phyloP scores from a whole-genome alignment of 1,140 invertebrate species.

The Cydia fagiglandana region DNA sequence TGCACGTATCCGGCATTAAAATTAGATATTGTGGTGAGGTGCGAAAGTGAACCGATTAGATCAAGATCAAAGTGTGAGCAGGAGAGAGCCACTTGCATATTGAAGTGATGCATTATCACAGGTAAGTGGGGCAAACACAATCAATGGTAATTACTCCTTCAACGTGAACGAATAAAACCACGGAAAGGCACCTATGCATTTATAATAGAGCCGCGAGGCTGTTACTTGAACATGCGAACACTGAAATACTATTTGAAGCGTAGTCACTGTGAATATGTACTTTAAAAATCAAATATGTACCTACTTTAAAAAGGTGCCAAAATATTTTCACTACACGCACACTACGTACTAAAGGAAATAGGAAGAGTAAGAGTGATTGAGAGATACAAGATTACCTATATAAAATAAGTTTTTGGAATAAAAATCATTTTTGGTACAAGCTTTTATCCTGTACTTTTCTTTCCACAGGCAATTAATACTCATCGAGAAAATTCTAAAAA shows the following conservation, averaged over 20 bases:
- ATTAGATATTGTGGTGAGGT: too few species aligned
- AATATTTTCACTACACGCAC: too few species aligned
- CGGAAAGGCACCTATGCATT: not conserved
- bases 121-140: slow-evolving; percentile 10
- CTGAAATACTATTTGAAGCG: not conserved
- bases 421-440: too few species aligned
- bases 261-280: too few species aligned
- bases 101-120: not conserved
- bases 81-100: not conserved
- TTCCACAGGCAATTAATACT: too few species aligned
- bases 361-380: not conserved
- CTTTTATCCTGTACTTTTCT: too few species aligned
- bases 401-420: too few species aligned
- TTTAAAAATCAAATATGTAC: too few species aligned
- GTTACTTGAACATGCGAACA: slow-evolving; percentile 6
- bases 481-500: too few species aligned
- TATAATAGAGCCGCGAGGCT: not conserved
- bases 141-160: slow-evolving; percentile 13
- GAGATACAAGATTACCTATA: not conserved
- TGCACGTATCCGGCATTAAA: too few species aligned
- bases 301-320: too few species aligned
- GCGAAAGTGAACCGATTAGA: too few species aligned
- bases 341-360: not conserved
- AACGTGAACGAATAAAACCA: not conserved
- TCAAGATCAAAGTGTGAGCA: not conserved